phyloP scores from a whole-genome alignment of 2,888 invertebrate species.

The Buathra laborator region DNA sequence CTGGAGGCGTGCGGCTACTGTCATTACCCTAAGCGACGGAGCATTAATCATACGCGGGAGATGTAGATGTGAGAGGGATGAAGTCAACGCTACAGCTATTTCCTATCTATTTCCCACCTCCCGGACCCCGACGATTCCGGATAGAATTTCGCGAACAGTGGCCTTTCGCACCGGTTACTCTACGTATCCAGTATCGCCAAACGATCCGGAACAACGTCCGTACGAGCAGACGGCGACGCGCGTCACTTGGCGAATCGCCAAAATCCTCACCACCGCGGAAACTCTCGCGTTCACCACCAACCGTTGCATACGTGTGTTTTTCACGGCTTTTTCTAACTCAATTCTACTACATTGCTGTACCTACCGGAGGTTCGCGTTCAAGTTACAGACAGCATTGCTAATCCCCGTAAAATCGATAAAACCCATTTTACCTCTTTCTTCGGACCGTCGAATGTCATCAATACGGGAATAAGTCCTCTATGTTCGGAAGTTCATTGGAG shows the following conservation, averaged over 20 bases:
- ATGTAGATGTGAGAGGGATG: not conserved
- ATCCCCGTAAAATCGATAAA: not conserved
- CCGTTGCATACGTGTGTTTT: conserved; percentile 23
- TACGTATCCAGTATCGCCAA: not conserved
- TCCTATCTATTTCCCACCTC: conserved; percentile 13
- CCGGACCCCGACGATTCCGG: not conserved
- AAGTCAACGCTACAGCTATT: conserved; percentile 17
- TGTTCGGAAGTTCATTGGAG: not conserved
- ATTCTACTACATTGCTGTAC: not conserved
- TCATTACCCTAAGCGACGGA: conserved; percentile 37
- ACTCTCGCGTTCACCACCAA: not conserved
- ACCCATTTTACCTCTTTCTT: not conserved
- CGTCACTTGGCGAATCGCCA: conserved; percentile 64
- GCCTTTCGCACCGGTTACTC: not conserved
- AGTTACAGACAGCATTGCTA: not conserved
- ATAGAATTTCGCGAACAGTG: not conserved
- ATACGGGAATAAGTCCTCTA: not conserved
- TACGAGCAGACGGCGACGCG: not conserved
- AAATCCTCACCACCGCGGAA: conserved; percentile 35
- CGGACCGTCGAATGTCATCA: not conserved
- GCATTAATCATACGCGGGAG: conserved; percentile 53
- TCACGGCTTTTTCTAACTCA: conserved; percentile 37
- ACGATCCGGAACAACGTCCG: not conserved
- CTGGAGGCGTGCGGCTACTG: conserved; percentile 25
- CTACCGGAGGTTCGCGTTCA: not conserved